phyloP scores from a whole-genome alignment of 1,140 invertebrate genomes.

The Anoplophora glabripennis region DNA sequence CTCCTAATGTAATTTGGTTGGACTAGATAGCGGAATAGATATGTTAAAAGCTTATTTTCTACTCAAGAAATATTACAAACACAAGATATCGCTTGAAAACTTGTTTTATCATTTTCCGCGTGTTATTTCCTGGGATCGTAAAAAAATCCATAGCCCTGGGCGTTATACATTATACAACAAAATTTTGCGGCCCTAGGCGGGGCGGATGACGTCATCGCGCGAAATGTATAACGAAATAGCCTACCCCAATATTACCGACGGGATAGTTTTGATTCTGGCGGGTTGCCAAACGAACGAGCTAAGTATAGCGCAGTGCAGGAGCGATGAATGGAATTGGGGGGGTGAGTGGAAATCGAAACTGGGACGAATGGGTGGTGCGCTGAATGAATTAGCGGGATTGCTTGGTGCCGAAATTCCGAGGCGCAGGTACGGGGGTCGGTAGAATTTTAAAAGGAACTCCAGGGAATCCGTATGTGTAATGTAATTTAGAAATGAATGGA shows the following conservation, averaged over 20 bases:
- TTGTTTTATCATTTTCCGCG: no score
- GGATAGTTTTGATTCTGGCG: background rate
- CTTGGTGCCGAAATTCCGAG: background rate
- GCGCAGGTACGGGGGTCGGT: background rate
- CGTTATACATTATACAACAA: constrained; percentile 10
- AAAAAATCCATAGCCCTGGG: constrained; percentile 11
- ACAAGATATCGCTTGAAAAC: no score
- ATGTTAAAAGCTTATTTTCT: no score
- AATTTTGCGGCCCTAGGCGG: constrained; percentile 9
- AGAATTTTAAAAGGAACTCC: background rate
- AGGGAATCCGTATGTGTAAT: background rate
- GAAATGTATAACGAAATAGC: background rate
- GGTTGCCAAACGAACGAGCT: background rate
- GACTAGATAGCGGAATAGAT: no score
- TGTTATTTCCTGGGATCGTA: no score
- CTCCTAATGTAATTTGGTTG: no score
- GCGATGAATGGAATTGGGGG: constrained; percentile 26
- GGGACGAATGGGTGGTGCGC: background rate
- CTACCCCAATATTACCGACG: constrained; percentile 1
- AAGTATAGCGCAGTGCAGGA: constrained; percentile 17
- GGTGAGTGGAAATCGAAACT: constrained; percentile 18
- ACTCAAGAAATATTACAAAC: no score
- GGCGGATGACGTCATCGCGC: background rate
- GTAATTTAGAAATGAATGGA: background rate
- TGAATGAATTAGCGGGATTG: constrained; percentile 3